phyloP scores from a whole-genome alignment of 2,797 vertebrate species.

The Bradypodion ventrale region DNA sequence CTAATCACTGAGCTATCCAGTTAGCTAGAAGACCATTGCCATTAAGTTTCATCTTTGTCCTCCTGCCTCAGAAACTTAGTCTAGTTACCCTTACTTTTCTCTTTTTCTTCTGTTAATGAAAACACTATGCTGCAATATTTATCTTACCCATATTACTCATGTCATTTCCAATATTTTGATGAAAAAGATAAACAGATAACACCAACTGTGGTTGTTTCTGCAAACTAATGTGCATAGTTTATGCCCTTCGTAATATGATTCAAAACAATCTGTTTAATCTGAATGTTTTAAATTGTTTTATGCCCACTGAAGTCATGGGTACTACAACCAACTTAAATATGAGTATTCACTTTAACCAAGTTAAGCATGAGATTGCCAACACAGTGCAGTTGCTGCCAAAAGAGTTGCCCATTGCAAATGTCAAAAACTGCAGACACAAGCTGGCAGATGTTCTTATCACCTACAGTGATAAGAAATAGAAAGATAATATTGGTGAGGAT shows the following conservation, averaged over 20 bases:
- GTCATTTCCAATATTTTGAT: background rate
- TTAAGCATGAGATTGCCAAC: background rate
- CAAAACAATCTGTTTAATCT: background rate
- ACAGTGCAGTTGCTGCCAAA: conserved; percentile 21
- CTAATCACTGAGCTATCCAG: no score
- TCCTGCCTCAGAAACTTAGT: background rate
- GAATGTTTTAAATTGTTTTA: background rate
- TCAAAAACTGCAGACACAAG: conserved; percentile 47
- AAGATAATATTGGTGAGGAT: conserved; percentile 42
- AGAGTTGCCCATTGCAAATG: conserved; percentile 40
- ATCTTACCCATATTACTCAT: background rate
- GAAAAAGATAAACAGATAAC: background rate
- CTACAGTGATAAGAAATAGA: conserved; percentile 22
- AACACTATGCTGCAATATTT: background rate
- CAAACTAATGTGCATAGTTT: background rate
- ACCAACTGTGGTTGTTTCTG: background rate
- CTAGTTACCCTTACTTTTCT: background rate
- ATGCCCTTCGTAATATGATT: background rate
- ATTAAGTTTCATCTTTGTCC: background rate
- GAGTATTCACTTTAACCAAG: background rate
- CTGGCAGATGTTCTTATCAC: conserved; percentile 45
- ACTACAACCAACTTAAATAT: background rate
- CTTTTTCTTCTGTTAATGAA: background rate
- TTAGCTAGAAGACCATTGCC: no score
- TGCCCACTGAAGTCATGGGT: background rate